Conservation (phyloP, 2,113 vertebrate species). For the Leptocoma aspasia region DNA sequence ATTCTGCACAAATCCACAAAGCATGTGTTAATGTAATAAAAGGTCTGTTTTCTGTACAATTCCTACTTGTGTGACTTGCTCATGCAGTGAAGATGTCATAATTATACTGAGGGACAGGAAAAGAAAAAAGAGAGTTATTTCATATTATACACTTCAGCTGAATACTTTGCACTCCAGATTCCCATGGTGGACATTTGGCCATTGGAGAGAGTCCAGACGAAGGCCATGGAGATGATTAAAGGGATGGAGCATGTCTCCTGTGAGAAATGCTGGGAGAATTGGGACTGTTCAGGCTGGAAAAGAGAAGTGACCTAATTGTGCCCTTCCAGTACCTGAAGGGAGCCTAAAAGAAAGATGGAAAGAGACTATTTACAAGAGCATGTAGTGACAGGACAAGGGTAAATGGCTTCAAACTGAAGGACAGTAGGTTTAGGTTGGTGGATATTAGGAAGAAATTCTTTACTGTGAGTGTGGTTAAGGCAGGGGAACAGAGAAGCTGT, state of each 20-base stretch:
- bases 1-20: background rate
- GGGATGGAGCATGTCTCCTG: background rate
- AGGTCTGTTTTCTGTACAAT: background rate
- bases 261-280: background rate
- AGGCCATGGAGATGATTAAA: background rate
- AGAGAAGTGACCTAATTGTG: background rate
- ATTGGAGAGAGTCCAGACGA: background rate
- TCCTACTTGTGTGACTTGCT: background rate
- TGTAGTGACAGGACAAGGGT: background rate
- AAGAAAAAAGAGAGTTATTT: background rate
- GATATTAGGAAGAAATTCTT: background rate
- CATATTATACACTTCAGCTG: background rate
- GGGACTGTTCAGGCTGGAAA: background rate
- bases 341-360: background rate
- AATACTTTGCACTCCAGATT: background rate
- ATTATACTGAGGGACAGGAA: background rate
- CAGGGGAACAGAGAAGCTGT: background rate
- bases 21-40: background rate
- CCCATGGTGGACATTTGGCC: background rate
- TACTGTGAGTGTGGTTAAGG: background rate
- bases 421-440: background rate
- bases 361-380: background rate
- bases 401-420: background rate
- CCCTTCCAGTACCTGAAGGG: background rate
- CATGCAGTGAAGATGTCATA: background rate